Conservation (phyloP, 2,113 vertebrate genomes). For the Psephotus haematonotus region DNA sequence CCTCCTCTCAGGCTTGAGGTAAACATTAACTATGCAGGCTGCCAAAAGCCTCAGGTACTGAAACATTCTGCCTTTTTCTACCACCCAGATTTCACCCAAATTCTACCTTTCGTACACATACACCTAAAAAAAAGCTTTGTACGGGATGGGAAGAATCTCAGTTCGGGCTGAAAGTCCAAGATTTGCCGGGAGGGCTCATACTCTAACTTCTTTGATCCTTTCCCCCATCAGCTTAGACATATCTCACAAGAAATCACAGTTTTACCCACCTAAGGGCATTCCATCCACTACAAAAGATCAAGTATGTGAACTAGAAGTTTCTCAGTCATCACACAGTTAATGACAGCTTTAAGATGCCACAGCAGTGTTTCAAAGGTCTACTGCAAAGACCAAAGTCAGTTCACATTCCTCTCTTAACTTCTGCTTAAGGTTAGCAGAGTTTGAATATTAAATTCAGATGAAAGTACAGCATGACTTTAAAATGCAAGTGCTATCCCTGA, state of each 20-base stretch:
- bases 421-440: background rate
- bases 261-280: background rate
- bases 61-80: background rate
- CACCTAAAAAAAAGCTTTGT: background rate
- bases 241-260: background rate
- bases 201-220: background rate
- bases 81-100: background rate
- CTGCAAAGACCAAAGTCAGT: background rate
- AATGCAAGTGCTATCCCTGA: background rate
- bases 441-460: background rate
- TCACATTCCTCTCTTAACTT: background rate
- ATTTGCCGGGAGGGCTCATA: background rate
- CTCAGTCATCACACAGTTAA: background rate
- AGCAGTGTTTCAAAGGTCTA: background rate
- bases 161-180: background rate
- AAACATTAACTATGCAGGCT: background rate
- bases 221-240: background rate
- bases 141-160: background rate
- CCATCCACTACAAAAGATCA: background rate
- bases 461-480: conserved; percentile 5
- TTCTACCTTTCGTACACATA: background rate
- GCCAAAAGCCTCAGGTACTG: background rate
- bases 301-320: background rate
- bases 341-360: background rate
- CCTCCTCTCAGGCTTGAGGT: background rate